Conservation (phyloP, 2,113 vertebrate genomes). For the Microcebus tavaratra region DNA sequence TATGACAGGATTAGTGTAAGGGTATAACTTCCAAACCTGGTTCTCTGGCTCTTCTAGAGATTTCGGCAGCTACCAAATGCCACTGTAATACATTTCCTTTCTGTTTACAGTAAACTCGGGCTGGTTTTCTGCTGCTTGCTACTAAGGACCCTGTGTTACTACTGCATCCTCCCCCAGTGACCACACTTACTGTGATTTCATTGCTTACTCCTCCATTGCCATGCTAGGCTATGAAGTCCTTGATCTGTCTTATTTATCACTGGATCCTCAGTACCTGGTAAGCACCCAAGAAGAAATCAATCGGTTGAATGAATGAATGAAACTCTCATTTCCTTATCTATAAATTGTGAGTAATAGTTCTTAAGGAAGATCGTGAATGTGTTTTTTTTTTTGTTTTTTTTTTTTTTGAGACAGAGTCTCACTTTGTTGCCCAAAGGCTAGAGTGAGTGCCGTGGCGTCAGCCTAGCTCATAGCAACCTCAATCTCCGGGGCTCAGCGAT, state of each 20-base stretch:
- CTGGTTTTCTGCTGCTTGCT: not conserved
- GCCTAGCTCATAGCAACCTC: no score
- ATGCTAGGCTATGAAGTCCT: not conserved
- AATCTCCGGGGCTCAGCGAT: no score
- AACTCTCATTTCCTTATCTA: slow-evolving; percentile 30
- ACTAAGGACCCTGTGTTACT: not conserved
- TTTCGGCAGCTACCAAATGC: not conserved
- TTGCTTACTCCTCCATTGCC: not conserved
- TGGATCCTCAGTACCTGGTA: not conserved
- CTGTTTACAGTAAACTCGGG: not conserved
- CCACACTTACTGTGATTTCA: not conserved
- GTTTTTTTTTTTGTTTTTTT: no score
- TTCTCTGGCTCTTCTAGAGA: not conserved
- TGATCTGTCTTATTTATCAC: not conserved
- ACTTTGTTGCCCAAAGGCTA: no score
- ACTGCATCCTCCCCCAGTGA: not conserved
- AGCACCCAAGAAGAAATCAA: not conserved
- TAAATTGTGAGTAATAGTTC: not conserved
- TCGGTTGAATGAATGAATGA: not conserved
- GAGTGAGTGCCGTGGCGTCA: no score
- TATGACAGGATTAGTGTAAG: no score
- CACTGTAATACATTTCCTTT: not conserved
- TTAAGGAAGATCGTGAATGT: not conserved
- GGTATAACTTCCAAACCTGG: not conserved
- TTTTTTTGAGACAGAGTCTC: no score